Evolutionary conservation across 2,113 vertebrate genomes (phyloP).

Genomic region (Clarias gariepinus): DNA sequence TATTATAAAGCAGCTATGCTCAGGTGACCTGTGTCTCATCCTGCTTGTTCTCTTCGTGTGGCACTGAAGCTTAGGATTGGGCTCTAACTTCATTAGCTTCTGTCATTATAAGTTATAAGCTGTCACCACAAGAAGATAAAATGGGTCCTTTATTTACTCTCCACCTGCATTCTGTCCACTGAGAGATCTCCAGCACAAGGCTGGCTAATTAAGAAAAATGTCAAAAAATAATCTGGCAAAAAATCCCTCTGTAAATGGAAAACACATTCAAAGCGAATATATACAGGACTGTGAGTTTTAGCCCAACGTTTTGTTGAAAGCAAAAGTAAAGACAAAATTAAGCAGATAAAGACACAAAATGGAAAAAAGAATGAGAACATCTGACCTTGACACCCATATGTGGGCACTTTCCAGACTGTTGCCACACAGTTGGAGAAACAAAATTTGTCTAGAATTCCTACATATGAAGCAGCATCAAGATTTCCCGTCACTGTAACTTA

Average conservation of each 20-base stretch:
- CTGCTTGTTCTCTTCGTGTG: constrained; percentile 25
- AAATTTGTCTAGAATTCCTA: not conserved
- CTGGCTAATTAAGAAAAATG: constrained; percentile 29
- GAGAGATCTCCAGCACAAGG: constrained; percentile 32
- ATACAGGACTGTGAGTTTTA: not conserved
- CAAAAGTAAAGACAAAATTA: not conserved
- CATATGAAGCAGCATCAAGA: not conserved
- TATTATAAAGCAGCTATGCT: constrained; percentile 42
- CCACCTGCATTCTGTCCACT: constrained; percentile 31
- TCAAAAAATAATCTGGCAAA: constrained; percentile 13
- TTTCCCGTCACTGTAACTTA: too few relatives aligned
- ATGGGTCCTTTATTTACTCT: constrained; percentile 43
- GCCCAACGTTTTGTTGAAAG: not conserved
- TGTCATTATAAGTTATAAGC: constrained; percentile 41
- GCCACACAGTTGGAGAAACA: not conserved
- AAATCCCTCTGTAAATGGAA: not conserved
- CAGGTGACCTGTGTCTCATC: constrained; percentile 34
- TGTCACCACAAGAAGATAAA: constrained; percentile 37
- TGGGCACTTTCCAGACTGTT: not conserved
- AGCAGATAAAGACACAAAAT: not conserved
- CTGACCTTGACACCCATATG: not conserved
- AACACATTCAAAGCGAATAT: not conserved
- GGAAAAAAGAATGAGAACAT: not conserved
- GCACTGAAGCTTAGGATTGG: constrained; percentile 17
- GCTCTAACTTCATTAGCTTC: constrained; percentile 50